Base-by-base conservation (phyloP, 1,140 invertebrate species). In the Neoseiulus cucumeris region DNA sequence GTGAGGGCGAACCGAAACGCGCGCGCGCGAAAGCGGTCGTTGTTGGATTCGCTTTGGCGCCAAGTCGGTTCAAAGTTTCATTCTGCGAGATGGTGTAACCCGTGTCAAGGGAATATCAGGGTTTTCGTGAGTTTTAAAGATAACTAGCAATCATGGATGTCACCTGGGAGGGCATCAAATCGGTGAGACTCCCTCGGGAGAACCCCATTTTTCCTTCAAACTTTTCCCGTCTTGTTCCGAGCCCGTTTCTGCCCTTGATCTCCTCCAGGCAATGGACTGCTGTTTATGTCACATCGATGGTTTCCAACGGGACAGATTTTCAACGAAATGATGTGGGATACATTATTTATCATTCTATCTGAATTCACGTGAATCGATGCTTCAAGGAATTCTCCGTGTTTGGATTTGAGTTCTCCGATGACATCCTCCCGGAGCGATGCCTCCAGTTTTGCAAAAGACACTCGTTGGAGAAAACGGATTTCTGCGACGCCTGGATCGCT, bases 11-110 rank as follows among this genome's bases (percentile, higher is more conserved):
- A 59, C n/a, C n/a, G n/a, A n/a, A n/a, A n/a, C n/a, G n/a, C n/a
- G 12, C 14, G 51, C 51, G 51, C 51, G 51, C 51, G 17, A 25
- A n/a, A 25, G 45, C 9, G 51, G 51, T 25, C 51, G 51, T 20
- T 1, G 51, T 59, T 59, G 51, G 51, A 59, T 25, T 59, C 51
- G 33, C 51, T 20, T 59, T 59, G 51, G 51, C 51, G 51, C 51
- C 51, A 59, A 59, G 9, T 29, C 51, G 33, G 14, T 14, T 5
- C 51, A 5, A 20, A 17, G 14, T 18, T 14, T 25, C 33, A 59
- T 25, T 47, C 28, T 59, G 22, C 22, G 51, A 59, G 14, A 59
- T 25, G 14, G 14, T 59, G 12, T 17, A 20, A 25, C 33, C 14
- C 14, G 22, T 59, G 51, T 1, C 14, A 1, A 14, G 51, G 25